Conservation (phyloP, 2,888 invertebrate species). For the Harpalus rubripes region DNA sequence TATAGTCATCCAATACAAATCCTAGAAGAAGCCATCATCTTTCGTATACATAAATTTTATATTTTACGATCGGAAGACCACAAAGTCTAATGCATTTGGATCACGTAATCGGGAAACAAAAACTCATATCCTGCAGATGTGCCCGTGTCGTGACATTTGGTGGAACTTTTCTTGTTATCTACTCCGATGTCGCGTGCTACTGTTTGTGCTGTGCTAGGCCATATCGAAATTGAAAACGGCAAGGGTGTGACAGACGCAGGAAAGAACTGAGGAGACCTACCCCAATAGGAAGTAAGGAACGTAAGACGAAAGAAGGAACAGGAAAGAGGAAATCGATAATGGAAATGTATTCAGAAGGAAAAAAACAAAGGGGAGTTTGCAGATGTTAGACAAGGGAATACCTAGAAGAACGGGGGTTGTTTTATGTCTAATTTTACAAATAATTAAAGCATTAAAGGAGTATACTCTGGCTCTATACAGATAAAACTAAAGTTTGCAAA, state of each 20-base stretch:
- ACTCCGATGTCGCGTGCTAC: neutral
- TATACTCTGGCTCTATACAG: no score
- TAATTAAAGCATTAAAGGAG: no score
- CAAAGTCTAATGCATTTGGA: neutral
- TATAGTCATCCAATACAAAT: neutral
- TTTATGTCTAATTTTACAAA: no score
- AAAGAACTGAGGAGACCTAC: neutral
- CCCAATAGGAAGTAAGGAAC: neutral
- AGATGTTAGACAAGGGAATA: neutral
- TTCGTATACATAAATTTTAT: neutral
- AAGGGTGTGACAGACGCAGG: neutral
- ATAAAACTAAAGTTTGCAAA: no score
- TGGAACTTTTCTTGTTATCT: conserved; percentile 2
- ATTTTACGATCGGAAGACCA: neutral
- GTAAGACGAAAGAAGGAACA: neutral
- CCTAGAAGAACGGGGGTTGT: neutral
- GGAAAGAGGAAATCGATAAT: neutral
- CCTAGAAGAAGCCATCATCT: neutral
- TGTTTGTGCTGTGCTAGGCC: neutral
- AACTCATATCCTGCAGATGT: neutral
- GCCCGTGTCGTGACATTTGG: neutral
- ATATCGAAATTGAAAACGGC: neutral
- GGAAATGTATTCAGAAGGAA: neutral
- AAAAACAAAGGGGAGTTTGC: neutral
- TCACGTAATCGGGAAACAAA: neutral